These are phyloP conservation scores for Calliphora vicina DNA, from an alignment of 1,140 invertebrate genomes.

Conservation along the genomic window DNA sequence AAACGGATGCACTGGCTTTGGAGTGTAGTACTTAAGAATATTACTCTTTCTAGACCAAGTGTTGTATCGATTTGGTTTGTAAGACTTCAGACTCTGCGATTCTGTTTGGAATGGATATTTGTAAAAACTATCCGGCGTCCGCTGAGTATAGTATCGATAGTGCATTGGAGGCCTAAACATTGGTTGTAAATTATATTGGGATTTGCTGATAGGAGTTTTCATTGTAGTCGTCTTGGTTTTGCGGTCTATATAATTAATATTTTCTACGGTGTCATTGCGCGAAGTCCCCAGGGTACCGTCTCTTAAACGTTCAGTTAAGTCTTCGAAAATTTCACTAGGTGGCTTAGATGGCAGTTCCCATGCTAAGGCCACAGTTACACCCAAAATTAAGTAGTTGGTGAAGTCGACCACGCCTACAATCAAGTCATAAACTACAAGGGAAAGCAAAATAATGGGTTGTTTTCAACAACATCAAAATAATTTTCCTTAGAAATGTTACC, in stretches of 20 bases:
- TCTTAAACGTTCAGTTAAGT: conserved; percentile 47
- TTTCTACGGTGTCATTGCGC: conserved; percentile 54
- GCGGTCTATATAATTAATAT: conserved; percentile 48
- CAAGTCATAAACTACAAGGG: conserved; percentile 53
- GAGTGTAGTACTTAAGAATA: conserved; percentile 24
- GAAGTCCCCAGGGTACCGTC: conserved; percentile 53
- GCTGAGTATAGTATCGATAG: not conserved
- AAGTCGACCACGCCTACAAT: conserved; percentile 59
- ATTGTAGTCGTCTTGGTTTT: not conserved
- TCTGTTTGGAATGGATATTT: not conserved
- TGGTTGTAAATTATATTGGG: not conserved
- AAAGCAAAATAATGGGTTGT: conserved; percentile 33
- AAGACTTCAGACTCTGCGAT: not conserved
- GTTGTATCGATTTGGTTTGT: not conserved
- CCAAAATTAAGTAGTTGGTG: conserved; percentile 68
- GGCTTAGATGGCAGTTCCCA: conserved; percentile 75
- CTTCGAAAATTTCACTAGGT: conserved; percentile 55
- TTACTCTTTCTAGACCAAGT: not conserved
- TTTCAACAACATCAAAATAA: not conserved
- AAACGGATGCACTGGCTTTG: conserved; percentile 32
- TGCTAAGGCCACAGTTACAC: conserved; percentile 77
- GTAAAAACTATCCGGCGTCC: not conserved
- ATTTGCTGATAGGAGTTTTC: not conserved
- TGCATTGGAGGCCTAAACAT: conserved; percentile 34
- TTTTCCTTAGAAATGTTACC: conserved; percentile 65